A percentile compares a stretch with the other conserved stretches of the same genome.
These are phyloP conservation scores for Hecatera dysodea DNA, from an alignment of 2,888 invertebrate species.

Conservation along the genomic window DNA sequence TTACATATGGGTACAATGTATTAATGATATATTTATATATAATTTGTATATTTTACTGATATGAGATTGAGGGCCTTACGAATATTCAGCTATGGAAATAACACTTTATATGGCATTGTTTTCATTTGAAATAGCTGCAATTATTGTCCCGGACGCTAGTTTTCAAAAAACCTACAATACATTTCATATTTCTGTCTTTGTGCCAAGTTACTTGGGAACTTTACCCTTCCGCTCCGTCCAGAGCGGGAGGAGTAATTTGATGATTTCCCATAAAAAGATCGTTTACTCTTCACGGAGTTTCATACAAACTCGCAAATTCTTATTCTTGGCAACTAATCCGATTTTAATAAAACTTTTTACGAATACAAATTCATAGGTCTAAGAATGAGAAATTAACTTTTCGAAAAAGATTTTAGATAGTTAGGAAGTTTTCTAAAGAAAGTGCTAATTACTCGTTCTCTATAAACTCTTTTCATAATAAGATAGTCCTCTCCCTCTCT, in stretches of 20 bases:
- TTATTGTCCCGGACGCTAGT: too few relatives aligned
- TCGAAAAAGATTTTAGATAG: too few relatives aligned
- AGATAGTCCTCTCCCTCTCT: neutral
- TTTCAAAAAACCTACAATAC: too few relatives aligned
- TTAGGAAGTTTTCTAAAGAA: neutral
- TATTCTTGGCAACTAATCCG: too few relatives aligned
- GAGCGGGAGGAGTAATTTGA: too few relatives aligned
- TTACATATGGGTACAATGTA: constrained; percentile 53
- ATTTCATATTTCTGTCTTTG: neutral
- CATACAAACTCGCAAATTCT: too few relatives aligned
- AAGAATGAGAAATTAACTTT: too few relatives aligned
- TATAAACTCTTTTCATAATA: neutral
- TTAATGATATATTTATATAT: neutral
- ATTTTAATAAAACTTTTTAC: too few relatives aligned
- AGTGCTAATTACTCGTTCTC: neutral
- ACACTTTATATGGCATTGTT: neutral
- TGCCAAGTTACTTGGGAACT: neutral
- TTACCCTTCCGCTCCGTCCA: too few relatives aligned
- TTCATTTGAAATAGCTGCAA: neutral
- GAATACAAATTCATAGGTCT: too few relatives aligned
- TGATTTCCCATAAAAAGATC: too few relatives aligned
- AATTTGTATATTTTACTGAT: constrained; percentile 31
- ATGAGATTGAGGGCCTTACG: neutral
- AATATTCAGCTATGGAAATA: neutral
- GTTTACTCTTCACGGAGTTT: too few relatives aligned